phyloP scores from a whole-genome alignment of 2,888 invertebrate genomes.

The Drosophila multiciliata region DNA sequence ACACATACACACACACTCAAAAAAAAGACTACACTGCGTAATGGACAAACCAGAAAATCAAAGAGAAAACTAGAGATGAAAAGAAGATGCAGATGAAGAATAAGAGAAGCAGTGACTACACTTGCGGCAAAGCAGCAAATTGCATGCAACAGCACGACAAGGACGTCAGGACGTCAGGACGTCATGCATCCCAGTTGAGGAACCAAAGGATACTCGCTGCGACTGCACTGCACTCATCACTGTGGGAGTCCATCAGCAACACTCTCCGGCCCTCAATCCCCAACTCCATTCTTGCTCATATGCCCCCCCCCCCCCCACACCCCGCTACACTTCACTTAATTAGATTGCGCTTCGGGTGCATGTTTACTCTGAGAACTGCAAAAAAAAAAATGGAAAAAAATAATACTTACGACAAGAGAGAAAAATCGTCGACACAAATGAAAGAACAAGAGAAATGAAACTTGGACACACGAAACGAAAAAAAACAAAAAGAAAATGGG shows the following conservation, averaged over 20 bases:
- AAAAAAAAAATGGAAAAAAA: background rate
- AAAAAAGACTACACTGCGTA: slow-evolving; percentile 32
- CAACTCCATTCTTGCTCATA: too few relatives aligned
- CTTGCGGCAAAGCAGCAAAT: slow-evolving; percentile 56
- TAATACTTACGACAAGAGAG: slow-evolving; percentile 19
- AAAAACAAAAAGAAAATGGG: background rate
- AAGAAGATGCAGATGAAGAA: background rate
- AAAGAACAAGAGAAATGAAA: slow-evolving; percentile 43
- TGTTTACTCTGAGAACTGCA: slow-evolving; percentile 60
- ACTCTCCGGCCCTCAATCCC: background rate
- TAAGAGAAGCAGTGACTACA: slow-evolving; percentile 40
- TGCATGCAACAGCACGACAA: slow-evolving; percentile 60
- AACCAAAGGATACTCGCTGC: slow-evolving; percentile 29
- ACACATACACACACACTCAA: background rate
- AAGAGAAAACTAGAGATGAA: background rate
- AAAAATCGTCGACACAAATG: slow-evolving; percentile 58
- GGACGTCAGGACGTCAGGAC: slow-evolving; percentile 34
- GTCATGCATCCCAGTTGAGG: slow-evolving; percentile 29
- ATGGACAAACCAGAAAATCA: slow-evolving; percentile 63
- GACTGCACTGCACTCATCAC: slow-evolving; percentile 24
- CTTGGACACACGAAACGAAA: slow-evolving; percentile 6
- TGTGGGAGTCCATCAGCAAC: slow-evolving; percentile 53
- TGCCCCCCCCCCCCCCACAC: background rate
- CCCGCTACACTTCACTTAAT: slow-evolving; percentile 66
- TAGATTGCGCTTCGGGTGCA: slow-evolving; percentile 77